Evolutionary conservation across 2,797 vertebrate genomes (phyloP).

Genomic region (Centropyge bicolor): DNA sequence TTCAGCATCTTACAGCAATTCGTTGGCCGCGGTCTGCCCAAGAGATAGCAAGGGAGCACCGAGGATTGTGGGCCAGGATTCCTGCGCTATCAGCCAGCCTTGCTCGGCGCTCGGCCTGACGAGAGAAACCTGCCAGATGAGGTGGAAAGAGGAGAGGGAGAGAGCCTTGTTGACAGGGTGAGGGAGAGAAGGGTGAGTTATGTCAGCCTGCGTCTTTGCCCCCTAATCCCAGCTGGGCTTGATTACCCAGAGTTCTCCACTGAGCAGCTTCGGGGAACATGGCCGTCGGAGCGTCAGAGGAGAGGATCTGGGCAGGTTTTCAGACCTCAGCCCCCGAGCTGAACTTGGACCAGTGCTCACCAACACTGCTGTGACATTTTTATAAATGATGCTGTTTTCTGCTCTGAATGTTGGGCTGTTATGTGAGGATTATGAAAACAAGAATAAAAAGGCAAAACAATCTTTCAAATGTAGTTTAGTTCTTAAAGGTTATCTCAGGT

Average conservation of each 20-base stretch:
- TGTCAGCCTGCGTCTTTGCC: slow-evolving; percentile 74
- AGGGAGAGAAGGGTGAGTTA: slow-evolving; percentile 68
- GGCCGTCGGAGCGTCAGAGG: slow-evolving; percentile 32
- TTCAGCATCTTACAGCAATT: slow-evolving; percentile 47
- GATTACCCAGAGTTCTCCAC: slow-evolving; percentile 72
- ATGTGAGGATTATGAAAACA: slow-evolving; percentile 16
- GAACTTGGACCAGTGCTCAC: slow-evolving; percentile 18
- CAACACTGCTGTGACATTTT: slow-evolving; percentile 15
- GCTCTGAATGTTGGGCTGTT: slow-evolving; percentile 17
- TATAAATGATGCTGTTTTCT: slow-evolving; percentile 37
- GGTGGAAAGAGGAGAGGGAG: slow-evolving; percentile 54
- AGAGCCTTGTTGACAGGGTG: slow-evolving; percentile 69
- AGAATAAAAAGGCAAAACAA: neutral
- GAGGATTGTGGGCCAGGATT: slow-evolving; percentile 63
- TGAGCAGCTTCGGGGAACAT: slow-evolving; percentile 41
- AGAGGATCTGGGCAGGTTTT: slow-evolving; percentile 35
- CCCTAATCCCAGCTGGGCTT: slow-evolving; percentile 74
- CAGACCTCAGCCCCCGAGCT: slow-evolving; percentile 30
- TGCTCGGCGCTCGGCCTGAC: slow-evolving; percentile 58
- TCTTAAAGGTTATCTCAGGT: neutral
- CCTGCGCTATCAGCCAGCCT: slow-evolving; percentile 69
- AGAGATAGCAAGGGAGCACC: slow-evolving; percentile 52
- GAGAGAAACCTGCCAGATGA: slow-evolving; percentile 78
- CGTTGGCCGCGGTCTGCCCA: slow-evolving; percentile 10
- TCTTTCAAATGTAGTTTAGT: neutral